Base-by-base conservation (phyloP, 2,797 vertebrate species). In the Pseudotriccus pelzelni region DNA sequence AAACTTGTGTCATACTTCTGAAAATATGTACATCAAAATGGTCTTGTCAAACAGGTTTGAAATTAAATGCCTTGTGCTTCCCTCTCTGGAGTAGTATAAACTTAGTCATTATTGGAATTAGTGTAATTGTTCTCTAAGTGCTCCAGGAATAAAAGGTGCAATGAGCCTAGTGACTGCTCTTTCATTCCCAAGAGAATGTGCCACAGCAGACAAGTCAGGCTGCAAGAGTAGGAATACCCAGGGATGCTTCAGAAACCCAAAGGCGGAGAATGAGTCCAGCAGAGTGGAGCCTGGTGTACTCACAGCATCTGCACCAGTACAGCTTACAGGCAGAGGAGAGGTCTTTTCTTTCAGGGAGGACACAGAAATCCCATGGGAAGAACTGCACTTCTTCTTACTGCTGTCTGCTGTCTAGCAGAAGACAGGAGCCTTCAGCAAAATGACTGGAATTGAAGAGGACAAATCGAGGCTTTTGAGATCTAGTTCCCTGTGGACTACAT, bases 31-130 rank as follows among this genome's bases (percentile, higher is more conserved):
- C 39, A 91, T 80, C 58, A 87, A 87, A 92, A 91, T 30, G 84
- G 75, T 83, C 89, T 77, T 92, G 90, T 95, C 90, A 96, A 90
- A 91, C 56, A 75, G 49, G 81, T 92, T 50, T 72, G 87, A 89
- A 94, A 93, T 77, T 75, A 85, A 96, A 87, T 47, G 92, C 62
- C 25, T 80, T 64, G 70, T 50, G 84, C 64, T 91, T 75, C 53
- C 85, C 60, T 60, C 84, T 91, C 68, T 50, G 43, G 75, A 92
- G 78, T 20, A 74, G 68, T 68, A 80, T 53, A 93, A 95, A 92
- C 92, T 92, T 85, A 92, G 84, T 89, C 81, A 92, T 95, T 95
- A 90, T 50, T 77, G 87, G 81, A 92, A 94, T 96, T 87, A 94
- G 75, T 91, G 6, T 74, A 92, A 93, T 93, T 92, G 74, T 92